A percentile compares a stretch with the other conserved stretches of the same genome.
These are phyloP conservation scores for Actias luna DNA, from an alignment of 2,888 invertebrate genomes.

Conservation along the genomic window DNA sequence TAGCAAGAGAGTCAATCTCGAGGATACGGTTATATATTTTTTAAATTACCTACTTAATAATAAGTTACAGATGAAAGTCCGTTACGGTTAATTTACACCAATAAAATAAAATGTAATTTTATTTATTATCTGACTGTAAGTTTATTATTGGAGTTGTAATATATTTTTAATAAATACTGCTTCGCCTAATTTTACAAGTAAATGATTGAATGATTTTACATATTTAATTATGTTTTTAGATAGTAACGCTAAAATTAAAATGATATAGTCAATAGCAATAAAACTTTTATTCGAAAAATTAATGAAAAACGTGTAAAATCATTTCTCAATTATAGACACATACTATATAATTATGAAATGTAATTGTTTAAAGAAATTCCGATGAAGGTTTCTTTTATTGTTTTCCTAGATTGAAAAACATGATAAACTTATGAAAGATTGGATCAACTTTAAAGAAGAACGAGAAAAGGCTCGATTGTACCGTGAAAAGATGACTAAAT, in stretches of 20 bases:
- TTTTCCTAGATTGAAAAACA: constrained; percentile 55
- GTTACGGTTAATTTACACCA: neutral
- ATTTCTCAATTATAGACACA: too few species aligned
- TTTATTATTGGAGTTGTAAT: neutral
- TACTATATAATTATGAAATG: too few species aligned
- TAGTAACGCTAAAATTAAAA: too few species aligned
- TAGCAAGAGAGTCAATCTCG: constrained; percentile 44
- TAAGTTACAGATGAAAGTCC: neutral
- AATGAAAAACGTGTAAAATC: too few species aligned
- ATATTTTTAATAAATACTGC: neutral
- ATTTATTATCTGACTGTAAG: neutral
- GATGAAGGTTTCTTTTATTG: too few species aligned
- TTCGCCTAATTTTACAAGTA: neutral
- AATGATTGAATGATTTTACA: neutral
- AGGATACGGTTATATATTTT: constrained; percentile 45
- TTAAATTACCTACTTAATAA: neutral
- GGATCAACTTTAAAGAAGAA: constrained; percentile 56
- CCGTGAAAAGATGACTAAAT: constrained; percentile 53
- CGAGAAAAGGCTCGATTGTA: constrained; percentile 56
- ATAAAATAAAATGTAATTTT: neutral
- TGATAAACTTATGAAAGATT: constrained; percentile 46
- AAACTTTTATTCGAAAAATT: too few species aligned
- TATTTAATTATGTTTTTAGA: neutral
- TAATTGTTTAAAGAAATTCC: too few species aligned
- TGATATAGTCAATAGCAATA: too few species aligned